phyloP scores from a whole-genome alignment of 2,797 vertebrate species.

The Notoglanidium macrostoma region DNA sequence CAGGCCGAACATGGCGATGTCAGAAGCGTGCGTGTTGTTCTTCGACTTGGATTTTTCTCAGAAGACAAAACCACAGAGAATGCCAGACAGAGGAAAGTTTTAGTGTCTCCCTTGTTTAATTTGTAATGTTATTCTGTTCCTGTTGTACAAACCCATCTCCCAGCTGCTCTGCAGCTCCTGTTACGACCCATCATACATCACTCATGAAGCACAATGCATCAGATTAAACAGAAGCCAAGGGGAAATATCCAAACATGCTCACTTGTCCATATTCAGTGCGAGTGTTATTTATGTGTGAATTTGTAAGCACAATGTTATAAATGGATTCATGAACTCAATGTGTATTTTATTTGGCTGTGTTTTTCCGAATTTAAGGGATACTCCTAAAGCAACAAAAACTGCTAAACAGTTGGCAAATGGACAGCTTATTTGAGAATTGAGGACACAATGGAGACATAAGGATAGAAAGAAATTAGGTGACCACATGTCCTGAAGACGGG shows the following conservation, averaged over 20 bases:
- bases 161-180: slow-evolving; percentile 37
- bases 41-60: background rate
- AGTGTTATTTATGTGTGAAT: slow-evolving; percentile 21
- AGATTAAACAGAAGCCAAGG: slow-evolving; percentile 45
- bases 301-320: background rate
- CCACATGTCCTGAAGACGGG: background rate
- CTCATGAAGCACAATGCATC: slow-evolving; percentile 26
- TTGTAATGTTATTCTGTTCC: slow-evolving; percentile 25
- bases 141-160: background rate
- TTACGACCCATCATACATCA: slow-evolving; percentile 26
- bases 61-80: slow-evolving; percentile 14
- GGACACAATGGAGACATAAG: background rate
- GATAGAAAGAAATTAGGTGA: background rate
- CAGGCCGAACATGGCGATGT: slow-evolving; percentile 25
- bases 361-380: background rate
- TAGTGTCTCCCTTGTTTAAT: slow-evolving; percentile 25
- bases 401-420: background rate
- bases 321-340: slow-evolving; percentile 9
- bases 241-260: slow-evolving; percentile 16
- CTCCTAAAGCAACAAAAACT: background rate
- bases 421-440: background rate
- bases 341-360: slow-evolving; percentile 17
- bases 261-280: slow-evolving; percentile 14
- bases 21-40: slow-evolving; percentile 7
- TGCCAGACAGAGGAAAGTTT: slow-evolving; percentile 28